Evolutionary conservation across 2,113 vertebrate genomes (phyloP).

Genomic region (Oncorhynchus gorbuscha): DNA sequence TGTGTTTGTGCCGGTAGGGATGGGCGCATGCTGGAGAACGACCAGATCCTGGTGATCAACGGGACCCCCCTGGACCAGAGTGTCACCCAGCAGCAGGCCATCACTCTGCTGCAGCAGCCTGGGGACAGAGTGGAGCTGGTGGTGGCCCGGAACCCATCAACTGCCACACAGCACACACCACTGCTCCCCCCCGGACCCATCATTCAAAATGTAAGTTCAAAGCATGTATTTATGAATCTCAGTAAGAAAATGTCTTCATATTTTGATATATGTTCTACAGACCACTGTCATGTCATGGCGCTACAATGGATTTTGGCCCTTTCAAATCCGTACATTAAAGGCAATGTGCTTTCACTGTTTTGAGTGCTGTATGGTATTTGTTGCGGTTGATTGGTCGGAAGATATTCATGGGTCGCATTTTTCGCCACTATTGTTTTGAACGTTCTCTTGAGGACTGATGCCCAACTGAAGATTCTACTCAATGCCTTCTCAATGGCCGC

Average conservation of each 20-base stretch:
- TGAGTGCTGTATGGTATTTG: neutral
- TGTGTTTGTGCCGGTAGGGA: constrained; percentile 71
- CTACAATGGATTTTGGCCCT: neutral
- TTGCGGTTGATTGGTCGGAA: neutral
- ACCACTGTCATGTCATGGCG: neutral
- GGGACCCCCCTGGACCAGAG: constrained; percentile 83
- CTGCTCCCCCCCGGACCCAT: neutral
- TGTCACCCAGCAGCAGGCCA: constrained; percentile 87
- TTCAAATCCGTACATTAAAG: no score
- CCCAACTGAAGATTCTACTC: no score
- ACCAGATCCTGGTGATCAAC: constrained; percentile 94
- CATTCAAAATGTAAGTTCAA: constrained; percentile 45
- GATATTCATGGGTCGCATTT: neutral
- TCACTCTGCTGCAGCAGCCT: constrained; percentile 86
- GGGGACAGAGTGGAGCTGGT: constrained; percentile 82
- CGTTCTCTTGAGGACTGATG: no score
- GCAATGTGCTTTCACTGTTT: neutral
- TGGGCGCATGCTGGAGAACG: constrained; percentile 86
- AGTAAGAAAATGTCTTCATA: no score
- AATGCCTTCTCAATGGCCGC: no score
- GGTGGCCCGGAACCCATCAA: constrained; percentile 79
- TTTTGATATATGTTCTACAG: no score
- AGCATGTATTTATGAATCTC: no score
- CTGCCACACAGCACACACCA: constrained; percentile 17
- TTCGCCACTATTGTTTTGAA: no score